Evolutionary conservation across 2,888 invertebrate species (phyloP), one percentile per base, ranked within the genome.

Genomic region (Eupithecia subumbrata): DNA sequence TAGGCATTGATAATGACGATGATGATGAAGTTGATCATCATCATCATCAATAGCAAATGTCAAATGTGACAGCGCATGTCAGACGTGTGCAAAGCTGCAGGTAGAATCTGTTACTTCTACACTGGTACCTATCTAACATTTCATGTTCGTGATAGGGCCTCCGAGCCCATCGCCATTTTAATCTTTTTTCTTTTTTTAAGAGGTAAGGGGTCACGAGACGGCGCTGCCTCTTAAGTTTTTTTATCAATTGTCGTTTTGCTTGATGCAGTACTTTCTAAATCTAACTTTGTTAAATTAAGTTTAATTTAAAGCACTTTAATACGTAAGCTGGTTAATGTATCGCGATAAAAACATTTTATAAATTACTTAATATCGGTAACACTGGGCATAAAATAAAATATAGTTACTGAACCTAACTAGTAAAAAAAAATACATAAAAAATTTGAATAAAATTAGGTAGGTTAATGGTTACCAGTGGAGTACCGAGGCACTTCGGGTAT

Each of bases 121-220:
- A 48, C 7, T 18, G 52, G 8, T 52, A 52, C n/a, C 52, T 64
- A 66, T 18, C n/a, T n/a, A 4, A 34, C 9, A 11, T n/a, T 22
- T 67, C 12, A 9, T 67, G 12, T 40, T 40, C 37, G 43, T 68
- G 43, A 43, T 68, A 68, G 68, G 25, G 68, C 43, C 68, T 68
- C 68, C 11, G 88, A 86, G 87, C 84, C 87, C 88, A 89, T 92
- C 91, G 91, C 91, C 88, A 91, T 91, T 91, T 88, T 81, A 78
- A 74, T 80, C 84, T 88, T 87, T 87, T 80, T 84, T 82, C 83
- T 79, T 82, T 79, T 82, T 83, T 77, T 77, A 84, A 87, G 85
- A 90, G 90, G 89, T 90, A 89, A 89, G 89, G 87, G 92, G 91
- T 92, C 93, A 92, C 81, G 86, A 80, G 82, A 86, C 85, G 85